phyloP scores from a whole-genome alignment of 2,888 invertebrate species.

The Phymatocera aterrima region DNA sequence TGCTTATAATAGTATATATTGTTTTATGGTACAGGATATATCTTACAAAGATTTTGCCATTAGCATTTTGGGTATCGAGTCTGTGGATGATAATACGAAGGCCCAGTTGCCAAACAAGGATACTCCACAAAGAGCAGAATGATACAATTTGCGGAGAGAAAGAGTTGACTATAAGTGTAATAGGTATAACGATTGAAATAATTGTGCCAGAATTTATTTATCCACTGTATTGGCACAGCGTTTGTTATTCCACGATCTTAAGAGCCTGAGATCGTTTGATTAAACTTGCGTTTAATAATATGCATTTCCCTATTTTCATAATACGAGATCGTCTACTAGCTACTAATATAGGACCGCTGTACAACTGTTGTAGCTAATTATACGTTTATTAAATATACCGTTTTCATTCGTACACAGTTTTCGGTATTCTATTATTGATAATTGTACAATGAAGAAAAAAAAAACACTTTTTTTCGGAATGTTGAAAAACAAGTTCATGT shows the following conservation, averaged over 20 bases:
- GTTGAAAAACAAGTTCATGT: slow-evolving; percentile 33
- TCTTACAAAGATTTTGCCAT: slow-evolving; percentile 68
- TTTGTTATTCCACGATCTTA: slow-evolving; percentile 1
- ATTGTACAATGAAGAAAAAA: slow-evolving; percentile 24
- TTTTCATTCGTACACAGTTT: slow-evolving; percentile 30
- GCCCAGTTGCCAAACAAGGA: slow-evolving; percentile 46
- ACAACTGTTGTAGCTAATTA: slow-evolving; percentile 37
- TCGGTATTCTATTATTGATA: slow-evolving; percentile 1
- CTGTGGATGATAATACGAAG: slow-evolving; percentile 57
- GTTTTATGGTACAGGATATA: slow-evolving; percentile 68
- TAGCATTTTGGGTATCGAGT: slow-evolving; percentile 64
- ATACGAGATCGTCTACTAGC: slow-evolving; percentile 39
- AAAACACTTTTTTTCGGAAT: slow-evolving; percentile 44
- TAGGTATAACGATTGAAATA: background rate
- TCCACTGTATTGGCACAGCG: background rate
- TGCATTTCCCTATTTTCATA: slow-evolving; percentile 11
- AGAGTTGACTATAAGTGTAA: background rate
- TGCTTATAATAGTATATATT: slow-evolving; percentile 66
- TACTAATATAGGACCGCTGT: slow-evolving; percentile 36
- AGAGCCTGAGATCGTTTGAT: background rate
- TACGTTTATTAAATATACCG: slow-evolving; percentile 35
- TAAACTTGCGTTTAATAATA: slow-evolving; percentile 11
- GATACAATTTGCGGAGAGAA: background rate
- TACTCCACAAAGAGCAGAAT: slow-evolving; percentile 6
- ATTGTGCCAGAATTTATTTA: background rate